These are phyloP conservation scores for Lipophrys pholis DNA, from an alignment of 2,113 vertebrate species.

Conservation along the genomic window DNA sequence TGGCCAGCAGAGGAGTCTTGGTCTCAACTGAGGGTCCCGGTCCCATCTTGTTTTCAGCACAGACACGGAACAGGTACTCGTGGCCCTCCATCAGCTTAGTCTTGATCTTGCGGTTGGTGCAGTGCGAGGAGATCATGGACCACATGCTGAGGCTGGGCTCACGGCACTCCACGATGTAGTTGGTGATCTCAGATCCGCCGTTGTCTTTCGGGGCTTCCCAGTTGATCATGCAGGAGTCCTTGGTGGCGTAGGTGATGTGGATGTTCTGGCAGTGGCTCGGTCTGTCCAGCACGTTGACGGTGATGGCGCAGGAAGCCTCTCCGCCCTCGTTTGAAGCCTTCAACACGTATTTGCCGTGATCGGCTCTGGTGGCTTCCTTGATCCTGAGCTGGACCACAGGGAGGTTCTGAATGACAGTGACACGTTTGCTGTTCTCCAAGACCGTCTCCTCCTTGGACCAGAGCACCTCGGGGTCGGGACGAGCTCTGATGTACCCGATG, in stretches of 20 bases:
- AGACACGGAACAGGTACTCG: slow-evolving; percentile 96
- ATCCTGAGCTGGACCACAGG: slow-evolving; percentile 90
- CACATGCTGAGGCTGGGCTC: slow-evolving; percentile 93
- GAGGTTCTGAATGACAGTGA: slow-evolving; percentile 88
- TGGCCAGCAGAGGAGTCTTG: slow-evolving; percentile 92
- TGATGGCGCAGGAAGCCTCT: slow-evolving; percentile 91
- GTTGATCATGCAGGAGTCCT: slow-evolving; percentile 92
- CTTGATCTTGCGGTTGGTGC: slow-evolving; percentile 94
- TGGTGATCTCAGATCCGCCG: slow-evolving; percentile 97
- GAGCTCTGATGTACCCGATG: slow-evolving; percentile 92
- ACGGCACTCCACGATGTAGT: slow-evolving; percentile 97
- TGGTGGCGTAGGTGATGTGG: slow-evolving; percentile 89
- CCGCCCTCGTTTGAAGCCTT: slow-evolving; percentile 95
- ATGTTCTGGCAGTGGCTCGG: slow-evolving; percentile 96
- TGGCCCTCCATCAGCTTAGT: slow-evolving; percentile 92
- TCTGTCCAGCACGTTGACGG: slow-evolving; percentile 95
- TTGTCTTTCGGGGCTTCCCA: slow-evolving; percentile 97
- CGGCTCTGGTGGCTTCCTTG: slow-evolving; percentile 91
- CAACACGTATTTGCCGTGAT: slow-evolving; percentile 94
- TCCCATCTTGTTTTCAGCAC: slow-evolving; percentile 96
- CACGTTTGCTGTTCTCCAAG: slow-evolving; percentile 86
- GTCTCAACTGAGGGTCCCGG: slow-evolving; percentile 92
- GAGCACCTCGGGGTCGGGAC: slow-evolving; percentile 93
- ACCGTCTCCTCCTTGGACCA: slow-evolving; percentile 92
- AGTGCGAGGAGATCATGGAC: slow-evolving; percentile 94